These are phyloP conservation scores for Smittia sp. DNA, from an alignment of 2,888 invertebrate genomes.

Conservation along the genomic window DNA sequence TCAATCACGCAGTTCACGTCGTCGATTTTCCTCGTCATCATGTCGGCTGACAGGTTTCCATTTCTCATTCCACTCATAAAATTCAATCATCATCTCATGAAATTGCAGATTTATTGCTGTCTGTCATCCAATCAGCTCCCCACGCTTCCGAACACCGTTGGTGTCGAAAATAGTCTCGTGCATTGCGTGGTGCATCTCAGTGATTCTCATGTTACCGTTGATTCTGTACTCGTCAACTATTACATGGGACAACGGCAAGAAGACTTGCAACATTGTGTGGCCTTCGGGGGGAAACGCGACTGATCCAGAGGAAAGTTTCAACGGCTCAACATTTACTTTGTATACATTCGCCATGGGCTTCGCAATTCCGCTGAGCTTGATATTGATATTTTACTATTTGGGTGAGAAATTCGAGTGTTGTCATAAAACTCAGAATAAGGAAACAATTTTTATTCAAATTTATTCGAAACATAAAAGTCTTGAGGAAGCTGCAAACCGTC, in stretches of 20 bases:
- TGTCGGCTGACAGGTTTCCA: conserved; percentile 85
- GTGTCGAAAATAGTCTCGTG: conserved; percentile 74
- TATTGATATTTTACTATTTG: conserved; percentile 83
- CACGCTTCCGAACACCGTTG: conserved; percentile 73
- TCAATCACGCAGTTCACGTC: conserved; percentile 92
- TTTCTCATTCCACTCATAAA: not conserved
- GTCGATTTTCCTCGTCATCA: conserved; percentile 85
- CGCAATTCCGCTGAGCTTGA: conserved; percentile 79
- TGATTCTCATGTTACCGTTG: conserved; percentile 77
- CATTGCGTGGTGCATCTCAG: conserved; percentile 76
- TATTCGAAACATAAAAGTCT: too few relatives aligned
- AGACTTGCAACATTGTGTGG: conserved; percentile 73
- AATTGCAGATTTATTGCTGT: conserved; percentile 59
- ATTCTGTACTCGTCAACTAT: conserved; percentile 73
- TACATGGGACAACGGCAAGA: conserved; percentile 56
- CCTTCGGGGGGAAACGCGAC: conserved; percentile 49
- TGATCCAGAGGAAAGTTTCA: conserved; percentile 56
- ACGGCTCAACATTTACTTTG: conserved; percentile 77
- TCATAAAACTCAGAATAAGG: too few relatives aligned
- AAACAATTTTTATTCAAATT: too few relatives aligned
- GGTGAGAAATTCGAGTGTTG: too few relatives aligned
- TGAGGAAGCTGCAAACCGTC: conserved; percentile 80
- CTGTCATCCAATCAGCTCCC: conserved; percentile 81
- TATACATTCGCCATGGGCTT: conserved; percentile 86
- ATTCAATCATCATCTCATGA: not conserved